phyloP scores from a whole-genome alignment of 2,888 invertebrate genomes.

The Eupithecia inturbata region DNA sequence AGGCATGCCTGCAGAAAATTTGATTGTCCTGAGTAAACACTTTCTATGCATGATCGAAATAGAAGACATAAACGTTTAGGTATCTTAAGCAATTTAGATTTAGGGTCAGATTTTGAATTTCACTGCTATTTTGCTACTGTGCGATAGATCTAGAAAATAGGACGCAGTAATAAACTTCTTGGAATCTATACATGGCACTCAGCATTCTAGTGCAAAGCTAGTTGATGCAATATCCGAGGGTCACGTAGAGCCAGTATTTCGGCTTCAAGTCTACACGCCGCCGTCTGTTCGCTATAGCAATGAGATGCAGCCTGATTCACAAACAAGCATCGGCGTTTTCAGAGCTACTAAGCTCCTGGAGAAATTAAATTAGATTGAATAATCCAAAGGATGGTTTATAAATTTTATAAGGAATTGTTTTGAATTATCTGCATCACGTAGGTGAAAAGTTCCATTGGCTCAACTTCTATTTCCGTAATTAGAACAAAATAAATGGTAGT shows the following conservation, averaged over 20 bases:
- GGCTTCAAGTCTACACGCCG: slow-evolving; percentile 47
- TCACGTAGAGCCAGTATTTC: slow-evolving; percentile 70
- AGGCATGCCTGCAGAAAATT: background rate
- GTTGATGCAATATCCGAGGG: slow-evolving; percentile 63
- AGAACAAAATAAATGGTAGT: slow-evolving; percentile 9
- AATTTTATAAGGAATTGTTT: background rate
- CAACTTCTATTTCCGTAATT: background rate
- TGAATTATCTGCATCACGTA: background rate
- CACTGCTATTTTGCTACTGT: background rate
- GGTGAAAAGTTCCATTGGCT: background rate
- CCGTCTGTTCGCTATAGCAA: slow-evolving; percentile 47
- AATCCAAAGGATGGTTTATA: background rate
- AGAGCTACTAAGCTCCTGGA: background rate
- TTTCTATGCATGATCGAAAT: background rate
- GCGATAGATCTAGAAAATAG: background rate
- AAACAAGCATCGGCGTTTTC: slow-evolving; percentile 31
- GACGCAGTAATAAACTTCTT: slow-evolving; percentile 4
- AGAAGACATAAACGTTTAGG: background rate
- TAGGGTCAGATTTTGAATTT: background rate
- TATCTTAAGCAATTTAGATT: background rate
- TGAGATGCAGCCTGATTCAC: slow-evolving; percentile 48
- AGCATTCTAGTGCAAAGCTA: slow-evolving; percentile 40
- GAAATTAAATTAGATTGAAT: slow-evolving; percentile 5
- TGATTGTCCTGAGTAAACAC: background rate
- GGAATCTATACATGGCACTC: slow-evolving; percentile 9